Conservation (phyloP, 1,140 invertebrate genomes). For the Heliconius nattereri region DNA sequence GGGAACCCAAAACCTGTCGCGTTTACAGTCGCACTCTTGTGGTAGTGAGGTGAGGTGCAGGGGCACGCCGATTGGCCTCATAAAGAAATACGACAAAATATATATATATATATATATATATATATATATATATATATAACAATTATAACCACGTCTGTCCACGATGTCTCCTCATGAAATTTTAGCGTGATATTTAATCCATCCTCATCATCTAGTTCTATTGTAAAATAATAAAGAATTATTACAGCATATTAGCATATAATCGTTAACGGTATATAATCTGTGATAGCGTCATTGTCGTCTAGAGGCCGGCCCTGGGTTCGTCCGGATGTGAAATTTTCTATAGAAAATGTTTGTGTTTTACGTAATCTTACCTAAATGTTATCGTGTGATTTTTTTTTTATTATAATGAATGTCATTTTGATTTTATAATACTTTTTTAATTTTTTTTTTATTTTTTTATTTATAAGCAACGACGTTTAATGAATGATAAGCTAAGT, state of each 20-base stretch:
- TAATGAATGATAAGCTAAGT: no score
- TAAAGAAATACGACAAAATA: no score
- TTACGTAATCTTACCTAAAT: not conserved
- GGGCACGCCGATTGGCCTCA: no score
- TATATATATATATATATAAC: no score
- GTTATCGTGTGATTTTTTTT: not conserved
- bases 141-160: no score
- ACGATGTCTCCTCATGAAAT: not conserved
- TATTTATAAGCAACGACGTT: no score
- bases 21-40: no score
- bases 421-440: not conserved
- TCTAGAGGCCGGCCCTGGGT: not conserved
- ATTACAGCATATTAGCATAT: not conserved
- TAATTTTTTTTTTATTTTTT: no score
- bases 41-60: no score
- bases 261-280: not conserved
- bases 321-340: not conserved
- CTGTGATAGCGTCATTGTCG: not conserved
- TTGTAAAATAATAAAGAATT: conserved; percentile 12
- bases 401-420: not conserved
- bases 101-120: no score
- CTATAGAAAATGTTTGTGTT: not conserved
- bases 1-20: no score
- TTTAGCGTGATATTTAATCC: not conserved
- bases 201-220: not conserved